Conservation (phyloP, 2,113 vertebrate species). For the Equus quagga region DNA sequence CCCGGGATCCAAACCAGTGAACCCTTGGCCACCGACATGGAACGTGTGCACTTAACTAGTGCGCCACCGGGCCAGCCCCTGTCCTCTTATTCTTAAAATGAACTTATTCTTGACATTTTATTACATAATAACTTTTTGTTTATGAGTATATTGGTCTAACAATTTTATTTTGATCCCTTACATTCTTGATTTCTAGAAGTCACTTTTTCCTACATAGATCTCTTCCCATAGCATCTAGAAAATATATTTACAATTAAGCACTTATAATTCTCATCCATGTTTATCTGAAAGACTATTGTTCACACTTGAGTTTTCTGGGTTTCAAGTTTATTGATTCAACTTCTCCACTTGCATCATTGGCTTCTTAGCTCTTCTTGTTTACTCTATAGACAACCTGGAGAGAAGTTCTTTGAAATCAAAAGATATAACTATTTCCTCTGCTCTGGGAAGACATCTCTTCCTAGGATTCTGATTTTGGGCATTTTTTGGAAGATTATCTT, state of each 20-base stretch:
- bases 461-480: neutral
- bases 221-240: neutral
- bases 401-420: conserved; percentile 34
- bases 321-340: conserved; percentile 9
- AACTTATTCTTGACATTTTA: neutral
- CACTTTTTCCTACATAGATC: neutral
- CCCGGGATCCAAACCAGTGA: no score
- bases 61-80: no score
- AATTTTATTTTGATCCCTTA: neutral
- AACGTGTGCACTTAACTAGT: no score
- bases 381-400: neutral
- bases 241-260: neutral
- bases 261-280: neutral
- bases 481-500: neutral
- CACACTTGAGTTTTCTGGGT: neutral
- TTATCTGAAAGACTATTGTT: neutral
- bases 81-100: neutral
- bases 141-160: neutral
- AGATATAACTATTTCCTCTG: neutral
- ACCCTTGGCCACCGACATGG: no score
- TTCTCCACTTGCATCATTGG: neutral
- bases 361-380: neutral
- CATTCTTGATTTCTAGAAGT: neutral
- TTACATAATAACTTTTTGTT: neutral
- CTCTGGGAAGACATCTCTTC: neutral